Conservation (phyloP, 2,113 vertebrate genomes). For the Aix galericulata region DNA sequence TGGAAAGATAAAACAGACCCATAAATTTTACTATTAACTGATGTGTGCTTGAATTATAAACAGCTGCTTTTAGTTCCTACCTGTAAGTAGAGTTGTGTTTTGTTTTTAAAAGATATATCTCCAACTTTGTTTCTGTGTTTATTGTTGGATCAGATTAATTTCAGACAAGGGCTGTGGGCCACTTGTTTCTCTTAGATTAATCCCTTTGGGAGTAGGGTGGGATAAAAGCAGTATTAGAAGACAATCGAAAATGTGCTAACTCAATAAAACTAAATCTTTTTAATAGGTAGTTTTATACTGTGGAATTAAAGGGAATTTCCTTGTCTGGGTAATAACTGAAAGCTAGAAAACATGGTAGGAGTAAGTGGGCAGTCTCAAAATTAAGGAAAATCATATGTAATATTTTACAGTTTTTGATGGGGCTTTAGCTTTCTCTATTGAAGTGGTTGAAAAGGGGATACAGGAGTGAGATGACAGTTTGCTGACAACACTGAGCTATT, state of each 20-base stretch:
- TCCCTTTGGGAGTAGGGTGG: neutral
- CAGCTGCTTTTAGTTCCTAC: neutral
- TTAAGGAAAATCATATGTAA: neutral
- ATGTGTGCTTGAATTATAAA: neutral
- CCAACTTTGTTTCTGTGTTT: neutral
- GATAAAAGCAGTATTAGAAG: neutral
- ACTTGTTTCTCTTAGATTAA: neutral
- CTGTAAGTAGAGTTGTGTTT: rapidly evolving
- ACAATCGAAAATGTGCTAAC: neutral
- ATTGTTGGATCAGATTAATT: neutral
- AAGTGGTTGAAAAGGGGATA: neutral
- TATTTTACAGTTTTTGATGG: neutral
- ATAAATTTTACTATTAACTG: neutral
- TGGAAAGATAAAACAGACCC: neutral
- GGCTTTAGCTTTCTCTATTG: neutral
- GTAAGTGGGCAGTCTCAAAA: neutral
- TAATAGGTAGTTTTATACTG: neutral
- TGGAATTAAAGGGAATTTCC: neutral
- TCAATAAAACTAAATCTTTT: neutral
- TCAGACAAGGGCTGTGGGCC: neutral
- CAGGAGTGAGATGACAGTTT: neutral
- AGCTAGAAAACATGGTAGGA: neutral
- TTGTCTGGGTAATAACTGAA: neutral
- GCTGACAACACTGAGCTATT: neutral
- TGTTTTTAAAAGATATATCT: neutral